These are phyloP conservation scores for Magallana nippona DNA, from an alignment of 2,888 invertebrate genomes.

Conservation along the genomic window DNA sequence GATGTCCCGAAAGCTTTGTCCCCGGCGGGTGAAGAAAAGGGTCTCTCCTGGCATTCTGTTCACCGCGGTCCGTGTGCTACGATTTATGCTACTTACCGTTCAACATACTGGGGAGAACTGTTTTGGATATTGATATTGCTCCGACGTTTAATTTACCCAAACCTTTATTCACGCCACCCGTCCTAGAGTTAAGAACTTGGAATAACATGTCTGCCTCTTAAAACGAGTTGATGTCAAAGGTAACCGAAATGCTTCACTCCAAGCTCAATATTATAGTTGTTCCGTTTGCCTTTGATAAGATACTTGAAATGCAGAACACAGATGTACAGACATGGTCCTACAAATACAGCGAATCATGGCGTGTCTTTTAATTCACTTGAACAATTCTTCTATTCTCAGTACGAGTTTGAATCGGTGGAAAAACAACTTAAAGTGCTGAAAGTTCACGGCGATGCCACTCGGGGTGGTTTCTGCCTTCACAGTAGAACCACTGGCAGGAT, in stretches of 20 bases:
- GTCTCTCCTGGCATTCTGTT: slow-evolving; percentile 31
- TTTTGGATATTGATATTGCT: slow-evolving; percentile 49
- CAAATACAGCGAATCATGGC: slow-evolving; percentile 48
- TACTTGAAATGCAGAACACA: slow-evolving; percentile 1
- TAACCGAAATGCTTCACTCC: slow-evolving; percentile 16
- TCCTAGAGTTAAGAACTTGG: background rate
- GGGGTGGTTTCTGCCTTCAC: background rate
- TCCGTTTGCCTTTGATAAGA: slow-evolving; percentile 46
- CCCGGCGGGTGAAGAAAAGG: slow-evolving; percentile 15
- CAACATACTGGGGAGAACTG: slow-evolving; percentile 25
- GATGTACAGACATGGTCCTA: slow-evolving; percentile 38
- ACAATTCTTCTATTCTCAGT: slow-evolving; percentile 47
- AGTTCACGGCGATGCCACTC: background rate
- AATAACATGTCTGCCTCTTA: background rate
- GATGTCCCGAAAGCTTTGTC: slow-evolving; percentile 43
- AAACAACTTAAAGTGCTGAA: slow-evolving; percentile 47
- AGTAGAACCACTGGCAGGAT: background rate
- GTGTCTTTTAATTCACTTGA: slow-evolving; percentile 50
- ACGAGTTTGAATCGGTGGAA: slow-evolving; percentile 34
- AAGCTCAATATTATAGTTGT: slow-evolving; percentile 42
- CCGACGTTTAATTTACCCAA: slow-evolving; percentile 46
- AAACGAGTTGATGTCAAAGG: slow-evolving; percentile 34
- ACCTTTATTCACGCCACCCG: slow-evolving; percentile 34
- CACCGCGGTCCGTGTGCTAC: slow-evolving; percentile 48
- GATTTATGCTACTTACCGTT: slow-evolving; percentile 40